Evolutionary conservation across 2,888 invertebrate genomes (phyloP), one percentile per base, ranked within the genome.

Genomic region (Drosophila neotestacea): DNA sequence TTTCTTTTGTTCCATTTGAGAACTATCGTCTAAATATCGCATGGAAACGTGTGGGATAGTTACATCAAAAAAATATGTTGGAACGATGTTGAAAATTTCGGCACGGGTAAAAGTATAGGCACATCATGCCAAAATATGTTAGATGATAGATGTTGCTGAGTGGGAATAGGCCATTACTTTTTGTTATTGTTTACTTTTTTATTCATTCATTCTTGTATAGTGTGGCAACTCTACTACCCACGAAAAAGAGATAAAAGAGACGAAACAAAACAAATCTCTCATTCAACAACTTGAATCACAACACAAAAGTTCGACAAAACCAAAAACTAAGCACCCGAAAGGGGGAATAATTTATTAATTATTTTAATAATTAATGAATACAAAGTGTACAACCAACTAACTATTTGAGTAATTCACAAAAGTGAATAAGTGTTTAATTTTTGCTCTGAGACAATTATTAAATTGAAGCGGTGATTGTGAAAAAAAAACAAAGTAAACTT

Each of bases 251-350:
- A 76, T 77, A 77, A 77, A 66, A 73, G 78, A 66, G 52, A 67
- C 39, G 66, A 73, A 77, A 39, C 74, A 78, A 77, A 77, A 77
- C 74, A 77, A 77, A 63, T 67, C 48, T 28, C 60, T 11, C 78
- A 77, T 77, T 77, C 76, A 77, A 77, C 78, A 77, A 77, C 60
- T 55, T 65, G 72, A 73, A 77, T 32, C 73, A 70, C 64, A 77
- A 63, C 65, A 69, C 3, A 60, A 60, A 59, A 70, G 74, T 66
- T 69, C 69, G 13, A 65, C 58, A 42, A 55, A 75, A 10, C 34
- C 34, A 60, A 48, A 50, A 75, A 7, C 16, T 47, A 44, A 64
- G 9, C 7, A 41, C 70, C 70, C 77, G 63, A 47, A 67, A 67
- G 62, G 74, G 78, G 60, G 27, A 30, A 54, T 38, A 48, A 64